A percentile compares a stretch with the other conserved stretches of the same genome.
phyloP scores from a whole-genome alignment of 2,113 vertebrate species.

The Empidonax traillii region DNA sequence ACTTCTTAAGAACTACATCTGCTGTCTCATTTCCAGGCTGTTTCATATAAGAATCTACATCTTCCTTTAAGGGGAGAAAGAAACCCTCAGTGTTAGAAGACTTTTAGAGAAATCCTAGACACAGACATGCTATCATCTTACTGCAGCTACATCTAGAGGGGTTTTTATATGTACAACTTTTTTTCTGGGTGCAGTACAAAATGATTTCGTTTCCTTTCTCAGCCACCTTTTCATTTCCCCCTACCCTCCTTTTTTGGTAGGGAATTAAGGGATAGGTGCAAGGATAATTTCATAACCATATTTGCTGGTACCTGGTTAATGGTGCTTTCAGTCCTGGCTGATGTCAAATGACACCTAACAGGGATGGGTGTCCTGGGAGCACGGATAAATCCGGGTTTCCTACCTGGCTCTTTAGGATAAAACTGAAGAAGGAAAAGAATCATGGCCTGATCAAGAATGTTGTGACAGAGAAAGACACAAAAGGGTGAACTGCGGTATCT shows the following conservation, averaged over 20 bases:
- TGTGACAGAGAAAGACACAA: background rate
- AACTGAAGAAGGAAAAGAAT: background rate
- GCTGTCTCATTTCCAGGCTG: conserved; percentile 95
- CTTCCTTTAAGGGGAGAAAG: conserved; percentile 83
- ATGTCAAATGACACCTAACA: background rate
- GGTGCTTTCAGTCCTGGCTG: background rate
- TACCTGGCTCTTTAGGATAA: background rate
- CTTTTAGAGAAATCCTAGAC: background rate
- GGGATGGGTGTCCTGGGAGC: background rate
- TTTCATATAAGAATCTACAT: conserved; percentile 97
- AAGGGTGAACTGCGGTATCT: background rate
- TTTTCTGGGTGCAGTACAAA: background rate
- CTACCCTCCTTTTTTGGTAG: background rate
- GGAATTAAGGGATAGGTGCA: background rate
- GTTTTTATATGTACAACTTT: background rate
- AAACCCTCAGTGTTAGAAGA: conserved; percentile 40
- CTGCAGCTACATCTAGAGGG: background rate
- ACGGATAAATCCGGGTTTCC: background rate
- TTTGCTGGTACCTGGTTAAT: background rate
- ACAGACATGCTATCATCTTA: background rate
- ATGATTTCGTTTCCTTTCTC: background rate
- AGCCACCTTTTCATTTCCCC: background rate
- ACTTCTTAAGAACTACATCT: conserved; percentile 87
- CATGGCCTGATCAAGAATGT: background rate
- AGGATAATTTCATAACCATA: background rate